A percentile compares a stretch with the other conserved stretches of the same genome.
Conservation (phyloP, 2,113 vertebrate species). For the Columba livia region DNA sequence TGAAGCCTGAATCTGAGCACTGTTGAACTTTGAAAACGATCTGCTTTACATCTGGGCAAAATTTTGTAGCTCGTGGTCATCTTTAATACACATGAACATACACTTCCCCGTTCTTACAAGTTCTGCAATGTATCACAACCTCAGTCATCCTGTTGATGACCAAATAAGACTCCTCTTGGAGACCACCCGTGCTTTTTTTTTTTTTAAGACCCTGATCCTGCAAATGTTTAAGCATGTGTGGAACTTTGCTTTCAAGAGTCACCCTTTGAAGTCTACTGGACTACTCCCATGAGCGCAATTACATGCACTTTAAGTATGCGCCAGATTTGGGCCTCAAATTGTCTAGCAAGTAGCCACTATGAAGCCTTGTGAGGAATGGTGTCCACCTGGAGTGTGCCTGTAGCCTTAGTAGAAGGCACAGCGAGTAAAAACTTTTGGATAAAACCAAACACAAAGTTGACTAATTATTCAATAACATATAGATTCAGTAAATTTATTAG, state of each 20-base stretch:
- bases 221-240: constrained; percentile 13
- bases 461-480: background rate
- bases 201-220: background rate
- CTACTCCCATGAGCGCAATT: constrained; percentile 5
- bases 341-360: background rate
- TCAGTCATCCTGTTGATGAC: background rate
- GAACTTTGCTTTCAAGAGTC: constrained; percentile 5
- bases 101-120: background rate
- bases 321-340: background rate
- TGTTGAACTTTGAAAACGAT: background rate
- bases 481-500: constrained; percentile 7
- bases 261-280: constrained; percentile 26
- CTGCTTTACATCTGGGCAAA: background rate
- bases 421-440: background rate
- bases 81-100: background rate
- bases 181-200: background rate
- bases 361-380: background rate
- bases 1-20: background rate
- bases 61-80: background rate
- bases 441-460: background rate
- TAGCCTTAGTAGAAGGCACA: background rate
- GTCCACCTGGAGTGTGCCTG: background rate
- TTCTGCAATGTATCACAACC: background rate
- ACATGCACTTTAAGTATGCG: background rate
- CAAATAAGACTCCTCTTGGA: background rate